These are phyloP conservation scores for Matsumurasca onukii DNA, from an alignment of 1,140 invertebrate species.

Conservation along the genomic window DNA sequence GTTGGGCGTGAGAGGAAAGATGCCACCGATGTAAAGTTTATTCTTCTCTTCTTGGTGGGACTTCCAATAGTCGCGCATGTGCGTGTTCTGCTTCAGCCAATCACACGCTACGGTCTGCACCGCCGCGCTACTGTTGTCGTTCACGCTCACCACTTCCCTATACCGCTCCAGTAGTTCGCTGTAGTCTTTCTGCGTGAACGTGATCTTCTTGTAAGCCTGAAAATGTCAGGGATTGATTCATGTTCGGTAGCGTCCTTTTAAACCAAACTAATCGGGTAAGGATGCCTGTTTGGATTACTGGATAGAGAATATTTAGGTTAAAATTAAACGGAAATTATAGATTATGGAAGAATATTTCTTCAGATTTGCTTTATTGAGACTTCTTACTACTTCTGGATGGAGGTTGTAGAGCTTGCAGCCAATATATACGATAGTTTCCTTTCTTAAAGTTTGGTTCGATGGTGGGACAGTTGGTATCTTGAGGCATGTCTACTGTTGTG, in stretches of 20 bases:
- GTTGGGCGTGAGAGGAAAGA: slow-evolving; percentile 63
- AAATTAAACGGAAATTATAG: too few species aligned
- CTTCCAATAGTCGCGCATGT: slow-evolving; percentile 57
- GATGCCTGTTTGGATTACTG: background rate
- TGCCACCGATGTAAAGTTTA: slow-evolving; percentile 66
- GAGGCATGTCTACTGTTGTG: too few species aligned
- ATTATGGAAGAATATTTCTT: too few species aligned
- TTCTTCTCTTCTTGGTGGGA: slow-evolving; percentile 53
- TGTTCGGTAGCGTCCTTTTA: background rate
- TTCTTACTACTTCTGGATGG: too few species aligned
- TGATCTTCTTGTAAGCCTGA: slow-evolving; percentile 57
- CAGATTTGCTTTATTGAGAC: too few species aligned
- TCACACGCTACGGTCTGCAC: slow-evolving; percentile 59
- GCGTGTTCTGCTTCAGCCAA: slow-evolving; percentile 62
- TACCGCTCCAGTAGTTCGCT: slow-evolving; percentile 54
- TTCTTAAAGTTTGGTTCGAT: too few species aligned
- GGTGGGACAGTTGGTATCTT: too few species aligned
- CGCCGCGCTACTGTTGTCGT: slow-evolving; percentile 45
- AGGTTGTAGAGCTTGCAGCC: too few species aligned
- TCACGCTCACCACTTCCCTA: slow-evolving; percentile 38
- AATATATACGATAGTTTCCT: too few species aligned
- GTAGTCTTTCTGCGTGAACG: slow-evolving; percentile 57
- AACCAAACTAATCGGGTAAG: background rate
- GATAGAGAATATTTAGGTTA: too few species aligned
- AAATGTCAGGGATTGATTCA: slow-evolving; percentile 34